A percentile compares a stretch with the other conserved stretches of the same genome.
These are phyloP conservation scores for Acipenser oxyrinchus DNA, from an alignment of 2,797 vertebrate species.

Conservation along the genomic window DNA sequence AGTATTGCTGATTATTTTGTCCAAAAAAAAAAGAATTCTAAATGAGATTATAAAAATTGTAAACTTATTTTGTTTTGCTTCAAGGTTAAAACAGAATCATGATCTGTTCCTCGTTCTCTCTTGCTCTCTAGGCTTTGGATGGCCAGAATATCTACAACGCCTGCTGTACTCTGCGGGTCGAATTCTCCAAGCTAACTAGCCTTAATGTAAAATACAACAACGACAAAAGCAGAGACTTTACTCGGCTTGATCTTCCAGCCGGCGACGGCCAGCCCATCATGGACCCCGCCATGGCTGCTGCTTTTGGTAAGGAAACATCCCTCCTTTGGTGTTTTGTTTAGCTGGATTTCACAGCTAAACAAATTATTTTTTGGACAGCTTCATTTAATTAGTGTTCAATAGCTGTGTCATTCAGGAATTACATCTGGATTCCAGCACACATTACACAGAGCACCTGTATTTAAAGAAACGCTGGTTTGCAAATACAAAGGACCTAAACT, in stretches of 20 bases:
- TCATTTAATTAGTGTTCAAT: too few species aligned
- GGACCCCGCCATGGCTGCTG: conserved; percentile 47
- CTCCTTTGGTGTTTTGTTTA: too few species aligned
- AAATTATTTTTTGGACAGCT: too few species aligned
- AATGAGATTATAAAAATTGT: background rate
- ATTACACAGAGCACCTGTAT: too few species aligned
- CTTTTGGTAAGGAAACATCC: conserved; percentile 57
- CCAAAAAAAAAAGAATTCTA: background rate
- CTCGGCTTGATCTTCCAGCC: conserved; percentile 65
- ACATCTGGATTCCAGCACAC: too few species aligned
- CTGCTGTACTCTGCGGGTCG: conserved; percentile 68
- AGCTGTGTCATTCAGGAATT: too few species aligned
- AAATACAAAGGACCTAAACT: too few species aligned
- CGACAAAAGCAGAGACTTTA: conserved; percentile 78
- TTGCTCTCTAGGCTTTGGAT: conserved; percentile 54
- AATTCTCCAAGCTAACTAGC: conserved; percentile 68
- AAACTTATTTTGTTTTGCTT: too few species aligned
- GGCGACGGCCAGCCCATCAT: conserved; percentile 50
- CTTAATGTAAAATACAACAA: conserved; percentile 79
- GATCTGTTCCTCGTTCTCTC: background rate
- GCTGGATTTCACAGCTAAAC: too few species aligned
- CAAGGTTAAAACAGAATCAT: too few species aligned
- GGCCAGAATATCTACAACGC: conserved; percentile 65
- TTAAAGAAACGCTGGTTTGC: too few species aligned
- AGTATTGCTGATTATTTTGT: too few species aligned